Percentiles rank a stretch among this genome's conserved stretches.
Evolutionary conservation across 1,140 invertebrate genomes (phyloP).

Genomic region (Zaprionus ghesquierei): DNA sequence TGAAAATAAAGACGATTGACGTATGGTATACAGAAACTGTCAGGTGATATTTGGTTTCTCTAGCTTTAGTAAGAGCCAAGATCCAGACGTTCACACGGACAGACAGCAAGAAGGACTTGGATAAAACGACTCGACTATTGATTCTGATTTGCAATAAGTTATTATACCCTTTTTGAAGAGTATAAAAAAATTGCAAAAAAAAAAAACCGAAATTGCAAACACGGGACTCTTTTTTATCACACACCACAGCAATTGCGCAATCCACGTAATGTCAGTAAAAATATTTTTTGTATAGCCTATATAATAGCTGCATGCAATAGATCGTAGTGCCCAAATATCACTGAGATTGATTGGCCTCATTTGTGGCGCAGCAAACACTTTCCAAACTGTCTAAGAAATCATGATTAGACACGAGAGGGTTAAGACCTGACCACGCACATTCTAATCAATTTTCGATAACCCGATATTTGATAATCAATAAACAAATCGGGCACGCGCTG

Average conservation of each 20-base stretch:
- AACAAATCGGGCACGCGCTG: conserved; percentile 6
- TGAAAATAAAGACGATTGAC: too few relatives aligned
- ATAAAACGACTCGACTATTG: too few relatives aligned
- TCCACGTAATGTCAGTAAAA: conserved; percentile 21
- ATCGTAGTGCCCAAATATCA: background rate
- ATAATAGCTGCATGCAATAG: background rate
- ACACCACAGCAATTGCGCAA: conserved; percentile 20
- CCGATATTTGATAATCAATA: background rate
- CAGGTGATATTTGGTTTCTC: too few relatives aligned
- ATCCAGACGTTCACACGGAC: too few relatives aligned
- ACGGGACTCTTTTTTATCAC: conserved; percentile 28
- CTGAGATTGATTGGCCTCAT: background rate
- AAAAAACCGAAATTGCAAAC: conserved; percentile 3
- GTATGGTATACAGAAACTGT: too few relatives aligned
- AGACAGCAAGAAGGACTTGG: too few relatives aligned
- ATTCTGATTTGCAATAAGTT: too few relatives aligned
- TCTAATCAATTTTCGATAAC: background rate
- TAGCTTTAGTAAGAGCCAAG: too few relatives aligned
- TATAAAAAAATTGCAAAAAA: conserved; percentile 8
- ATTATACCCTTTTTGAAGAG: too few relatives aligned
- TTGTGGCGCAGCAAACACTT: background rate
- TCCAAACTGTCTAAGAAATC: background rate
- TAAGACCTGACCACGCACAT: background rate
- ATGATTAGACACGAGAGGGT: background rate
- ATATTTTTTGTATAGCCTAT: conserved; percentile 8